Evolutionary conservation across 2,888 invertebrate genomes (phyloP), one percentile per base, ranked within the genome.

Genomic region (Gonocerus acuteangulatus): DNA sequence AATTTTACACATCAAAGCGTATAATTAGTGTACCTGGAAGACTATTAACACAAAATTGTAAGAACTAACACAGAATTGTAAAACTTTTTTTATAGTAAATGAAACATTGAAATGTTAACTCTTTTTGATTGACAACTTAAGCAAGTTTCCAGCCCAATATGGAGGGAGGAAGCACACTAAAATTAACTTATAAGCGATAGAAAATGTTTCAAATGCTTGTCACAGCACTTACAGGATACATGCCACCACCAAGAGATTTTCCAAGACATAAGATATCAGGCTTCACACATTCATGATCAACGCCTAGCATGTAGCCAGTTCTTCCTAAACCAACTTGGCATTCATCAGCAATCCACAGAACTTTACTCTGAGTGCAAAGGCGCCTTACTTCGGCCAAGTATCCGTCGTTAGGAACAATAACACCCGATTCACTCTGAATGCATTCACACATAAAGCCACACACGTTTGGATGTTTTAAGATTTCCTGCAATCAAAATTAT

Each of bases 391-490:
- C 82, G 68, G 74, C 80, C 67, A 96, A 77, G 73, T 95, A 95
- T 0, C 94, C 95, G 0, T 81, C 80, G 70, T 84, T 79, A 0
- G 95, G 95, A 0, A 96, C 88, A 1, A 92, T 82, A 2, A 95
- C 92, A 2, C 95, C 95, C 1, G 94, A 94, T 75, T 96, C 95
- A 2, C 95, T 95, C 75, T 96, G 95, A 67, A 96, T 95, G 1
- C 95, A 95, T 73, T 96, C 95, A 54, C 94, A 89, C 94, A 96
- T 95, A 72, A 91, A 95, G 0, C 92, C 95, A 66, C 90, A 90
- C 1, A 92, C 89, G 67, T 83, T 83, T 0, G 89, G 89, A 72
- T 95, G 89, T 71, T 85, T 76, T 0, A 89, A 73, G 6, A 80
- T 81, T 74, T 82, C 79, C 83, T 77, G 52, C 6, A 59, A 65